Evolutionary conservation across 2,113 vertebrate species (phyloP).

Genomic region (Gulo gulo): DNA sequence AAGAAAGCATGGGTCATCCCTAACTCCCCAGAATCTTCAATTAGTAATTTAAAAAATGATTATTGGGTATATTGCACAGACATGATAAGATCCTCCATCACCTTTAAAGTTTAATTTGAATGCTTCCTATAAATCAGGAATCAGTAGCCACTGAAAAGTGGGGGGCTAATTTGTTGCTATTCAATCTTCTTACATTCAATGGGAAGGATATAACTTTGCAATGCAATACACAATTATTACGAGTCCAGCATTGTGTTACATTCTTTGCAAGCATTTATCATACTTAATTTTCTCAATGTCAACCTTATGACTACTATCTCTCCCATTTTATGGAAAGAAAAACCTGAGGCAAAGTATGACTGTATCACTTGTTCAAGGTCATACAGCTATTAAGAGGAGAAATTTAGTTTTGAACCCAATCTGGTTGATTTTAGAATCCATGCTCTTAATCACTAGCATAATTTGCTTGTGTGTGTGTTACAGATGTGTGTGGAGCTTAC

Average conservation of each 20-base stretch:
- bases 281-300: not conserved
- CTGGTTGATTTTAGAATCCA: not conserved
- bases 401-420: not conserved
- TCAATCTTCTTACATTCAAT: not conserved
- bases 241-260: not conserved
- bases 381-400: not conserved
- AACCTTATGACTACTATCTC: not conserved
- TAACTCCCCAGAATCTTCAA: not conserved
- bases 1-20: not conserved
- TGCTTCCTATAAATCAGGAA: not conserved
- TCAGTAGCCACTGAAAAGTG: not conserved
- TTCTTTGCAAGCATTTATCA: too few species aligned
- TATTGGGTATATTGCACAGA: not conserved
- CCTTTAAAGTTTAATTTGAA: not conserved
- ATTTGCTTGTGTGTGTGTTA: not conserved
- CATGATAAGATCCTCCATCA: too few species aligned
- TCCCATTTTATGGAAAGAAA: not conserved
- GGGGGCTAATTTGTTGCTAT: not conserved
- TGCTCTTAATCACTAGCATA: not conserved
- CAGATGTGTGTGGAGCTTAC: too few species aligned
- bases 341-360: not conserved
- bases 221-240: not conserved
- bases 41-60: not conserved
- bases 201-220: not conserved
- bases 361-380: not conserved